Evolutionary conservation across 2,888 invertebrate genomes (phyloP), one percentile per base, ranked within the genome.

Genomic region (Argyresthia goedartella): DNA sequence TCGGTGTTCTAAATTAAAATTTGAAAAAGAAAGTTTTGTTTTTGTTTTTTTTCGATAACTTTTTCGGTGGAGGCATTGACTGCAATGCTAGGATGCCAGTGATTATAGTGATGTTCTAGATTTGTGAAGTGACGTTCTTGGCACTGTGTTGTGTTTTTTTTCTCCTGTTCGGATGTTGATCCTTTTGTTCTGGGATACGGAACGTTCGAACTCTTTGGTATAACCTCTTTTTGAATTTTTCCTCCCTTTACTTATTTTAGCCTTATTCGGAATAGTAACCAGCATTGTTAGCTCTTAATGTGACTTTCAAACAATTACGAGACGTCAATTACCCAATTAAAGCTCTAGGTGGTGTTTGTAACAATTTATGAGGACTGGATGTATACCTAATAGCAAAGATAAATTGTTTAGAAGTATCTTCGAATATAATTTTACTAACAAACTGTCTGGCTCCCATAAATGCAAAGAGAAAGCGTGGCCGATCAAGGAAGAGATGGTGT

Each of bases 111-210:
- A 59, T 33, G 46, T 44, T 44, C 16, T 15, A 35, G 15, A n/a
- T 48, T 48, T 35, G 36, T 35, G 25, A 25, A 25, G 25, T 25
- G 25, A 25, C 25, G 25, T 48, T 48, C 15, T 48, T 48, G 48
- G 35, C 15, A 11, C 11, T 36, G 36, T 25, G 71, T 73, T 67
- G 63, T 64, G 72, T 63, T 68, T 61, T 67, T n/a, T 71, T 71
- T 73, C 66, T 64, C 65, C 64, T 47, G 47, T 52, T 65, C 63
- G 70, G 71, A 71, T 66, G 34, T 8, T 48, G 9, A 62, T 57
- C 62, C 65, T 69, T 71, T 70, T 70, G 68, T 72, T 63, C 58
- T 66, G 63, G 67, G 61, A 58, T 59, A 59, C 57, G 58, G 59
- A 59, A 25, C n/a, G 39, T 8, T 11, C 59, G 54, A 9, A 44